phyloP scores from a whole-genome alignment of 2,797 vertebrate species.

The Fratercula arctica region DNA sequence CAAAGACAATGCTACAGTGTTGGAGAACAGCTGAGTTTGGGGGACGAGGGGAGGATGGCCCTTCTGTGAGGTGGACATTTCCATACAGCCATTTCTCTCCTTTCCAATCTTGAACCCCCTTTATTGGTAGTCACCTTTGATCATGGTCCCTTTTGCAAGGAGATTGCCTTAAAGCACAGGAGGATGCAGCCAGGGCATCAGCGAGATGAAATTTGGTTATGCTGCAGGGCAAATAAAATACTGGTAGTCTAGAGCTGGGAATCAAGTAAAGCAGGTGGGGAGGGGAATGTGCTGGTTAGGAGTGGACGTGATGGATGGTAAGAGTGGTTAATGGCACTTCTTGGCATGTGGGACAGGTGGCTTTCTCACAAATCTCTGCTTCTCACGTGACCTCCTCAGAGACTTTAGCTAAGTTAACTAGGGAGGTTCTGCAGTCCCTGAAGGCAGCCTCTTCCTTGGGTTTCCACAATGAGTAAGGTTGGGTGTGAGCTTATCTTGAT shows the following conservation, averaged over 20 bases:
- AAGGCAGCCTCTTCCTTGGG: not conserved
- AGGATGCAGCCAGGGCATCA: not conserved
- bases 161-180: not conserved
- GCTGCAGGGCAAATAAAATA: not conserved
- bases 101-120: not conserved
- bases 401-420: not conserved
- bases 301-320: not conserved
- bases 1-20: not conserved
- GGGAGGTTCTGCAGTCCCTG: not conserved
- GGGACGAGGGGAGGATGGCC: not conserved
- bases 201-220: not conserved
- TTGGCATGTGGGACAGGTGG: not conserved
- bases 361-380: not conserved
- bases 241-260: not conserved
- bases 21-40: not conserved
- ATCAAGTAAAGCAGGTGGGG: not conserved
- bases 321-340: not conserved
- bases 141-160: not conserved
- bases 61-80: not conserved
- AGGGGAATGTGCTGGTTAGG: not conserved
- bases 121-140: not conserved
- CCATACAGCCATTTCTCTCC: not conserved
- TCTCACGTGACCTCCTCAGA: not conserved
- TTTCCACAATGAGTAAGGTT: not conserved
- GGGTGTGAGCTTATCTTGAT: not conserved